phyloP scores from a whole-genome alignment of 1,140 invertebrate species.

The Telenomus remus region DNA sequence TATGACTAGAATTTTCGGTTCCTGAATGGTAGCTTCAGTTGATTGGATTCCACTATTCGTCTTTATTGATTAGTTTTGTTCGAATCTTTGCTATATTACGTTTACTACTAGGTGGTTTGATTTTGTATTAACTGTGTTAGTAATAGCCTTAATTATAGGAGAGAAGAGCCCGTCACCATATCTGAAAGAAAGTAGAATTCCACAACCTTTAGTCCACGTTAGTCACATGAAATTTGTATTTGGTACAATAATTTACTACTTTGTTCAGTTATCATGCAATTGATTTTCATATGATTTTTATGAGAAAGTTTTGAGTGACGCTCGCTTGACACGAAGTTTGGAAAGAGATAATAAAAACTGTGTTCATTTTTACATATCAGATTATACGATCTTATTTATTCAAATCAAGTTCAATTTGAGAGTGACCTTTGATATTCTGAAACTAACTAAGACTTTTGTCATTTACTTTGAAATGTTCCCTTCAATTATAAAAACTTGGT shows the following conservation, averaged over 20 bases:
- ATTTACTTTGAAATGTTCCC: no score
- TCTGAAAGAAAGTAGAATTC: conserved; percentile 72
- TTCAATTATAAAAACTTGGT: no score
- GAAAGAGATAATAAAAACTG: no score
- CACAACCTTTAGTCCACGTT: conserved; percentile 57
- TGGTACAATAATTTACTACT: neutral
- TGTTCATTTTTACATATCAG: no score
- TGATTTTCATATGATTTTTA: neutral
- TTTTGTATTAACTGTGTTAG: conserved; percentile 54
- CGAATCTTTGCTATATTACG: conserved; percentile 15
- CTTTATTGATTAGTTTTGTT: conserved; percentile 41
- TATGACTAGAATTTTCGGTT: conserved; percentile 50
- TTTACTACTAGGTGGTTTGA: conserved; percentile 23
- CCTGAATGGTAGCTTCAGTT: neutral
- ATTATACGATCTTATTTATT: no score
- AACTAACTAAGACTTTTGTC: no score
- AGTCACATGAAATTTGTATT: conserved; percentile 30
- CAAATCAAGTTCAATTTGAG: no score
- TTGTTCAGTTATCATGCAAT: neutral
- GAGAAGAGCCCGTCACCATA: conserved; percentile 69
- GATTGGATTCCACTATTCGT: conserved; percentile 5
- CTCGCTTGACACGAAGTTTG: no score
- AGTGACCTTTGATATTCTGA: no score
- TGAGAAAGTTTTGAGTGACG: no score
- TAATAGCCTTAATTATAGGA: conserved; percentile 61